Evolutionary conservation across 2,888 invertebrate genomes (phyloP), one percentile per base, ranked within the genome.

Genomic region (Nemotelus nigrinus): DNA sequence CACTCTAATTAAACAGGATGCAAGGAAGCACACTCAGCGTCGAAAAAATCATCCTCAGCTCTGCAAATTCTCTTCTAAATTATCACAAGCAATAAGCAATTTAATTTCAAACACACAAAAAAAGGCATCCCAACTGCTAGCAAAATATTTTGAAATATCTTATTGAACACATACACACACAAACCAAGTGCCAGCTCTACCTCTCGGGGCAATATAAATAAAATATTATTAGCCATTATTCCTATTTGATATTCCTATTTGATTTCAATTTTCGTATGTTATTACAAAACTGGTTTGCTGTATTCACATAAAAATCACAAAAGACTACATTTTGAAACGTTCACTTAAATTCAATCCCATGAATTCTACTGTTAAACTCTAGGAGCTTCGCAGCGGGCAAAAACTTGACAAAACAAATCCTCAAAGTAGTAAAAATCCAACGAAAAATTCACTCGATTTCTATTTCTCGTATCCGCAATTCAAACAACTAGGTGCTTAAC

Each of bases 381-480:
- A 25, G 25, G 25, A 25, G 25, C 25, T 25, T 25, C 25, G 25
- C 25, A 25, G 25, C 25, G 25, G 25, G 25, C 25, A 25, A 25
- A 25, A 25, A 25, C 25, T 25, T 25, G 25, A 25, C 25, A 25
- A 25, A 25, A 25, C 25, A 25, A 25, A 25, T 25, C 25, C 25
- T 6, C 3, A 53, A 70, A 70, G 70, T 70, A 70, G 70, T 70
- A 70, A 70, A 55, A 70, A 70, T 70, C 55, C 70, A 48, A 10
- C 25, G 41, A 60, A 55, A 70, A 47, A 55, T 70, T 70, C 55
- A 55, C 47, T 41, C 53, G 25, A 70, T 47, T 70, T 53, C 25
- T 25, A 25, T 7, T 47, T 25, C 25, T 67, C 67, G 50, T 25
- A 67, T 67, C 48, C 48, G 48, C 25, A 41, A 10, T 70, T 70